Conservation (phyloP, 2,888 invertebrate genomes). For the Parelbella ahira region DNA sequence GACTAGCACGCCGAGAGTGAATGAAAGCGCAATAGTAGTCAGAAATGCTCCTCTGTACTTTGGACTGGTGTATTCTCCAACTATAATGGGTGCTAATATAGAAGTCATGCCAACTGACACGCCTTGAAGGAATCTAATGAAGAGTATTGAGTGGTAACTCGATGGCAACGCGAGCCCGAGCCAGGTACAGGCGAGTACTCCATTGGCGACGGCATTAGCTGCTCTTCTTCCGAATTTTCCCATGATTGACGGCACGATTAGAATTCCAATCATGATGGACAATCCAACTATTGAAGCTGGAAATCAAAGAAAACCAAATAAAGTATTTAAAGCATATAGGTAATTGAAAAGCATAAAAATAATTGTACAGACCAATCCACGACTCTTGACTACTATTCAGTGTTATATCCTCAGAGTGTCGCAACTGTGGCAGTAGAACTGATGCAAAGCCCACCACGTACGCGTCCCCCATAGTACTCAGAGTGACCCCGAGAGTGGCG, state of each 20-base stretch:
- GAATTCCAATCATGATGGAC: slow-evolving; percentile 44
- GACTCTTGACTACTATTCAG: slow-evolving; percentile 20
- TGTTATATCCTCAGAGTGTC: slow-evolving; percentile 3
- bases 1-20: slow-evolving; percentile 20
- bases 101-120: slow-evolving; percentile 68
- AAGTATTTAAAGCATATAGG: not conserved
- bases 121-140: slow-evolving; percentile 54
- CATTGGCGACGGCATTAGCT: slow-evolving; percentile 62
- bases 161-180: slow-evolving; percentile 31
- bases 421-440: slow-evolving; percentile 23
- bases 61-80: slow-evolving; percentile 28
- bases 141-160: slow-evolving; percentile 49
- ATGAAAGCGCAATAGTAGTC: slow-evolving; percentile 14
- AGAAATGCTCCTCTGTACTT: slow-evolving; percentile 27
- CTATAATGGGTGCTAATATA: slow-evolving; percentile 36
- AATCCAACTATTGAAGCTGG: slow-evolving; percentile 48
- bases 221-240: slow-evolving; percentile 73
- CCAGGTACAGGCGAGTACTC: slow-evolving; percentile 76
- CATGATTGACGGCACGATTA: slow-evolving; percentile 56
- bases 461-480: slow-evolving; percentile 8
- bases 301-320: not conserved
- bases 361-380: slow-evolving; percentile 19
- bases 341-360: no score
- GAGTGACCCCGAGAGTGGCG: slow-evolving; percentile 13
- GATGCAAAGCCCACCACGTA: slow-evolving; percentile 20